These are phyloP conservation scores for Petromus typicus DNA, from an alignment of 2,113 vertebrate genomes.

Conservation along the genomic window DNA sequence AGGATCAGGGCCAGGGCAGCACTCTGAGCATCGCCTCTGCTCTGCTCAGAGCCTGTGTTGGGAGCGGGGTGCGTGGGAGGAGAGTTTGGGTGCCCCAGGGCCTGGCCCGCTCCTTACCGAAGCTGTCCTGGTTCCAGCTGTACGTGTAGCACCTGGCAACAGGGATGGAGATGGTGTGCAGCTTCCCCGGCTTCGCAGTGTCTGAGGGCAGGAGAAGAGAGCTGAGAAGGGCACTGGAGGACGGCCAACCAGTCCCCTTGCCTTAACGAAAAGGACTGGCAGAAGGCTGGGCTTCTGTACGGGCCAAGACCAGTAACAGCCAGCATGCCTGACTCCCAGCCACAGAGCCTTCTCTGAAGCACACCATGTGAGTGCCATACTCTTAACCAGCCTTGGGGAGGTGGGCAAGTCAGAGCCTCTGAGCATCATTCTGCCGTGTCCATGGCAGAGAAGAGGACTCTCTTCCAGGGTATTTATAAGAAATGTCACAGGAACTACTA, in stretches of 20 bases:
- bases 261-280: neutral
- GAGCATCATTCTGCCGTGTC: neutral
- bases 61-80: rapidly evolving
- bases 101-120: slow-evolving; percentile 88
- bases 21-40: rapidly evolving
- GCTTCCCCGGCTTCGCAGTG: slow-evolving; percentile 81
- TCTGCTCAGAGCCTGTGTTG: neutral
- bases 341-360: neutral
- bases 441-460: neutral
- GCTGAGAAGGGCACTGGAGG: neutral
- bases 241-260: neutral
- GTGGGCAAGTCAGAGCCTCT: neutral
- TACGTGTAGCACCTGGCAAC: slow-evolving; percentile 93
- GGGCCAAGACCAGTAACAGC: neutral
- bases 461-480: neutral
- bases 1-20: neutral
- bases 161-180: slow-evolving; percentile 92
- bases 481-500: neutral
- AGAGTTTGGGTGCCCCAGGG: rapidly evolving
- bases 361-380: rapidly evolving
- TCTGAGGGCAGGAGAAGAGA: slow-evolving; percentile 72
- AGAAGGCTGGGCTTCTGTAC: rapidly evolving
- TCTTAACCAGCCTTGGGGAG: neutral
- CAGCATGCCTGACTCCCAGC: neutral
- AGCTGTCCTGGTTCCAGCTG: slow-evolving; percentile 97